Base-by-base conservation (phyloP, 2,888 invertebrate genomes). In the Hemistola chrysoprasaria region DNA sequence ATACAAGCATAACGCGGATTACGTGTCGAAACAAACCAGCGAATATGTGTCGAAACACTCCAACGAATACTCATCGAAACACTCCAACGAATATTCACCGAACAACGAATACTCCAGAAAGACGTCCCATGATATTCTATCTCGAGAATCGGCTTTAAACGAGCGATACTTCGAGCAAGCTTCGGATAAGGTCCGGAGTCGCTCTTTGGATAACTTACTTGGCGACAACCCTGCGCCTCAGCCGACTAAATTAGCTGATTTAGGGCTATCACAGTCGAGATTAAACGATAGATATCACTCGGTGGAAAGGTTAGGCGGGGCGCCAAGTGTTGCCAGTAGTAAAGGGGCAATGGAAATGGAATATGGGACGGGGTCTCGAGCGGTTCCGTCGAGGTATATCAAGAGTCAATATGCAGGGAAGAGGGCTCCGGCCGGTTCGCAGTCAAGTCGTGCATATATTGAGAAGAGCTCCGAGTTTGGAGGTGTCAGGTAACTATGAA, bases 201-300 rank as follows among this genome's bases (percentile, higher is more conserved):
- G 87, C 46, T 96, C 96, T 22, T 79, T 97, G 39, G 97, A 97
- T 66, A 96, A 97, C 70, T 81, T 97, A 1, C 69, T 97, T 5
- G 92, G 92, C n/a, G 91, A 94, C 58, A 92, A 92, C 49, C 91
- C 92, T 11, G 85, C 80, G n/a, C 89, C 90, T 0, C 89, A 89
- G 31, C 89, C 91, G 1, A 90, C 90, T 10, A 93, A 93, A 1
- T 75, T 96, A 10, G 91, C 93, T 0, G 94, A 93, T 47, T 74
- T 96, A 47, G 97, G 96, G 1, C 78, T 97, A 23, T 96, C 97
- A 0, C 94, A 95, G 60, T 95, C 96, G 6, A 92, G 95, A 36
- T 80, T 98, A 3, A 98, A 98, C 71, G 96, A 95, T 50, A 91
- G 98, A 8, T 97, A 97, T 66, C 96, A 95, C 67, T 96, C 96